Evolutionary conservation across 2,797 vertebrate genomes (phyloP).

Genomic region (Myotis myotis): DNA sequence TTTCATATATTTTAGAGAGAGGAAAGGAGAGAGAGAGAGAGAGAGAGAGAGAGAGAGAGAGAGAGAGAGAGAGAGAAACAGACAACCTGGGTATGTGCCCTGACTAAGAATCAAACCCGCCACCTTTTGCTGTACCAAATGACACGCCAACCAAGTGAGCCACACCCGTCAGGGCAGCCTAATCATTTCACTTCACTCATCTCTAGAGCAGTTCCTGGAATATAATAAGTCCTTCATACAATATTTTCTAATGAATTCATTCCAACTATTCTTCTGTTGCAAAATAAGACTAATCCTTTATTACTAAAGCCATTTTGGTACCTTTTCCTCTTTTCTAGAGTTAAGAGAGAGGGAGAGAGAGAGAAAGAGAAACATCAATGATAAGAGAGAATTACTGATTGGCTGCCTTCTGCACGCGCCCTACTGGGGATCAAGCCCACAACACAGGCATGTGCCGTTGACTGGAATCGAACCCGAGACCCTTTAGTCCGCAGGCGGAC

Average conservation of each 20-base stretch:
- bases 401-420: too few relatives aligned
- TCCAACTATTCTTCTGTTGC: slow-evolving; percentile 13
- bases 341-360: neutral
- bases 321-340: neutral
- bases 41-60: too few relatives aligned
- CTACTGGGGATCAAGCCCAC: neutral
- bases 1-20: neutral
- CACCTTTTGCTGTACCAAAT: neutral
- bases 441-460: too few relatives aligned
- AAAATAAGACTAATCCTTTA: neutral
- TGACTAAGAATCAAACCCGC: neutral
- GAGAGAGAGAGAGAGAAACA: too few relatives aligned
- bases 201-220: neutral
- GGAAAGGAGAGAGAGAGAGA: too few relatives aligned
- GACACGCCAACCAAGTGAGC: neutral
- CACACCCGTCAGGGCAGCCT: neutral
- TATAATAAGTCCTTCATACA: neutral
- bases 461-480: too few relatives aligned
- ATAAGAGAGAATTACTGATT: neutral
- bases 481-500: fast-evolving
- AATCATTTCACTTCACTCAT: neutral
- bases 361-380: neutral
- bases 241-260: neutral
- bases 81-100: neutral
- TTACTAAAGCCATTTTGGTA: neutral